phyloP scores from a whole-genome alignment of 2,113 vertebrate genomes.

The Indicator indicator region DNA sequence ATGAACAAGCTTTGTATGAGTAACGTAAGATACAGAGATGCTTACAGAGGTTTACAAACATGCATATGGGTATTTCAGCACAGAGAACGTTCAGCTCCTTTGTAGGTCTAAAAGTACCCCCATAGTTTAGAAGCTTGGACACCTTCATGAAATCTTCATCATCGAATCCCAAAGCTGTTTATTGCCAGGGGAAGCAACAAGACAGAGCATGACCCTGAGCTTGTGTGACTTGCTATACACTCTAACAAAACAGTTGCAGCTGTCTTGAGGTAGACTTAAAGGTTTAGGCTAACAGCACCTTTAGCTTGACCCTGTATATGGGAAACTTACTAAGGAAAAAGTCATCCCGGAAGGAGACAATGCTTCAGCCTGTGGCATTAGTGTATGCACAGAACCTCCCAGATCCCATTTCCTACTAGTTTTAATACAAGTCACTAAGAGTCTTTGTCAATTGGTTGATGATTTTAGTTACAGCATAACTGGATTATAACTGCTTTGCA shows the following conservation, averaged over 20 bases:
- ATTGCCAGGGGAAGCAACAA: not conserved
- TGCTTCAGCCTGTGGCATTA: not conserved
- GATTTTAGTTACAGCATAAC: conserved; percentile 59
- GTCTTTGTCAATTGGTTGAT: conserved; percentile 54
- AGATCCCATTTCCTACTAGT: not conserved
- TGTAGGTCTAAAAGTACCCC: not conserved
- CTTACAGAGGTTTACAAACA: not conserved
- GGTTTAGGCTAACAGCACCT: not conserved
- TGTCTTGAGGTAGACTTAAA: not conserved
- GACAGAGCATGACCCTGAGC: not conserved
- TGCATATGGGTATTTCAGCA: accelerated
- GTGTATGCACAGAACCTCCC: not conserved
- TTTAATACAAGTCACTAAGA: conserved; percentile 1
- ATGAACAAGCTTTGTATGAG: accelerated
- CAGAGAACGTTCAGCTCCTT: not conserved
- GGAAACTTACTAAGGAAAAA: not conserved
- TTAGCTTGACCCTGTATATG: not conserved
- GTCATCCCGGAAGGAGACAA: not conserved
- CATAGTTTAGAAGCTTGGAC: not conserved
- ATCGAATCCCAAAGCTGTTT: not conserved
- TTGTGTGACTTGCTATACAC: not conserved
- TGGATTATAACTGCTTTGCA: conserved; percentile 52
- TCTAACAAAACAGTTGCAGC: not conserved
- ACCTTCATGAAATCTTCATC: not conserved
- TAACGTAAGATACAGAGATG: not conserved